Percentiles rank a stretch among this genome's conserved stretches.
These are phyloP conservation scores for Heliconius hortense DNA, from an alignment of 2,888 invertebrate species.

Conservation along the genomic window DNA sequence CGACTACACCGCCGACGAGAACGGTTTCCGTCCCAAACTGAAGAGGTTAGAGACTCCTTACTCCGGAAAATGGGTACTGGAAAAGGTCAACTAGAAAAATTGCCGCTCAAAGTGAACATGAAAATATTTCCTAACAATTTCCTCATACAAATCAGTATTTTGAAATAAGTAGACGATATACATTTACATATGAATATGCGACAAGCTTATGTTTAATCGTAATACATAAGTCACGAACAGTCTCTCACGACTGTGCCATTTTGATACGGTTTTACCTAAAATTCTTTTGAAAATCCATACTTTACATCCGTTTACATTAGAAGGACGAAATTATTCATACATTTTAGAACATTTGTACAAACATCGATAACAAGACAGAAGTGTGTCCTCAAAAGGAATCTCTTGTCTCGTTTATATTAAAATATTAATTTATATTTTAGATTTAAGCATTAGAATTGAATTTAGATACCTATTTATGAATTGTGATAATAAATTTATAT, in stretches of 20 bases:
- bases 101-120: conserved; percentile 42
- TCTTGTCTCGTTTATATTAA: conserved; percentile 60
- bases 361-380: conserved; percentile 45
- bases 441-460: conserved; percentile 63
- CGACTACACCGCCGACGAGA: conserved; percentile 79
- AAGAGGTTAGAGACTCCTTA: conserved; percentile 75
- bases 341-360: conserved; percentile 48
- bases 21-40: conserved; percentile 75
- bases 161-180: conserved; percentile 57
- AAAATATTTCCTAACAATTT: conserved; percentile 48
- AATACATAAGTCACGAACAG: conserved; percentile 51
- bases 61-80: conserved; percentile 76
- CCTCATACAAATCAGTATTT: conserved; percentile 71
- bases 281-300: conserved; percentile 42
- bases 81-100: conserved; percentile 66
- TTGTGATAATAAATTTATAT: conserved; percentile 80
- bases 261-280: conserved; percentile 46
- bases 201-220: conserved; percentile 18
- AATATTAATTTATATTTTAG: conserved; percentile 73
- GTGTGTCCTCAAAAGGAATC: conserved; percentile 50
- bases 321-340: conserved; percentile 26
- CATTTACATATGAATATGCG: neutral
- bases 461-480: conserved; percentile 76
- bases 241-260: conserved; percentile 68
- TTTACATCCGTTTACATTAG: conserved; percentile 20